These are phyloP conservation scores for Bombus turneri DNA, from an alignment of 1,140 invertebrate genomes.

Conservation along the genomic window DNA sequence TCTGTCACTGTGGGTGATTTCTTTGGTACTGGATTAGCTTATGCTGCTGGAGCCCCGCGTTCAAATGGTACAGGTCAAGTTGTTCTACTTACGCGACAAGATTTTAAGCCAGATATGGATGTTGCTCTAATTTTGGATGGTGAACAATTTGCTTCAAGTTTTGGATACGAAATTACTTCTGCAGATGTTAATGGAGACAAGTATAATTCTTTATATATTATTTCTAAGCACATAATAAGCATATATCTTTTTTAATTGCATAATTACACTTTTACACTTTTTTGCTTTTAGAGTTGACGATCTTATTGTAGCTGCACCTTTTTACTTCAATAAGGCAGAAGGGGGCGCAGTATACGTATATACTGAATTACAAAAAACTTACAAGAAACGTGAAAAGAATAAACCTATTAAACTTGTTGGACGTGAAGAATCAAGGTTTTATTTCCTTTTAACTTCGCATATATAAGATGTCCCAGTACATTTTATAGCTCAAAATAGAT, in stretches of 20 bases:
- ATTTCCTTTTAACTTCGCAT: background rate
- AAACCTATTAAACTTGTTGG: conserved; percentile 78
- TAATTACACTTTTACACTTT: background rate
- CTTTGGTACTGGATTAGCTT: conserved; percentile 86
- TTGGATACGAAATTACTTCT: conserved; percentile 92
- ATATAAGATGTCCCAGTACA: background rate
- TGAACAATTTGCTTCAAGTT: conserved; percentile 94
- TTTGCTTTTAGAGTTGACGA: conserved; percentile 88
- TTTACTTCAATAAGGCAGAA: conserved; percentile 90
- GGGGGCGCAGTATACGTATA: conserved; percentile 97
- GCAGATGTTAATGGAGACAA: conserved; percentile 94
- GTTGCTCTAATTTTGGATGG: conserved; percentile 87
- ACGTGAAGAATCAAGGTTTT: conserved; percentile 78
- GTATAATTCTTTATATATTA: conserved; percentile 80
- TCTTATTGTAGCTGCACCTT: conserved; percentile 94
- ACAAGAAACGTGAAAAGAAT: conserved; percentile 70
- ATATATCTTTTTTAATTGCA: background rate
- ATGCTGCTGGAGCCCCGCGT: conserved; percentile 93
- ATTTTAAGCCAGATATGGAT: conserved; percentile 84
- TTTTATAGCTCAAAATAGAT: too few relatives aligned
- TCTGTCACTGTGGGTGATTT: conserved; percentile 92
- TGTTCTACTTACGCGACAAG: conserved; percentile 88
- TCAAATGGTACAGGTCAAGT: conserved; percentile 93
- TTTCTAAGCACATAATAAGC: background rate
- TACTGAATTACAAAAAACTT: conserved; percentile 83